phyloP scores from a whole-genome alignment of 2,113 vertebrate species.

The Planiliza haematocheilus region DNA sequence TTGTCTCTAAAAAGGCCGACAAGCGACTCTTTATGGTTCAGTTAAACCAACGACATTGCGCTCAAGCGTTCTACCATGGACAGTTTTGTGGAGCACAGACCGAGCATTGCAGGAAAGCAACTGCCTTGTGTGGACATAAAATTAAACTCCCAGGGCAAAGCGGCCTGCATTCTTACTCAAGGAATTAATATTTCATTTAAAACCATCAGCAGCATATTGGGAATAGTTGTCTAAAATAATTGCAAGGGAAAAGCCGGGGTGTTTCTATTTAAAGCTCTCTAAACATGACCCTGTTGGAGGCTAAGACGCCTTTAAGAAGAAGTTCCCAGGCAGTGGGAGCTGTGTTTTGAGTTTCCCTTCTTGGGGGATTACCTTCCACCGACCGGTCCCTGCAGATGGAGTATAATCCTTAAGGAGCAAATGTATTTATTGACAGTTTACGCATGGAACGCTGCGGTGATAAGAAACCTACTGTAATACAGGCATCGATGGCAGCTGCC shows the following conservation, averaged over 20 bases:
- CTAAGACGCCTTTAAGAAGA: slow-evolving; percentile 38
- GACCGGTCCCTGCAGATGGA: slow-evolving; percentile 51
- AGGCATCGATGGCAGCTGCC: slow-evolving; percentile 21
- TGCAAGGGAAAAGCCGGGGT: slow-evolving; percentile 56
- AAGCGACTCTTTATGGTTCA: neutral
- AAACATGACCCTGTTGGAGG: slow-evolving; percentile 74
- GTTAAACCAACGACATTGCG: slow-evolving; percentile 2
- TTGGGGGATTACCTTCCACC: slow-evolving; percentile 49
- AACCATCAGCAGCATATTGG: slow-evolving; percentile 67
- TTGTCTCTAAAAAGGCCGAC: neutral
- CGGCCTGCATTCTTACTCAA: slow-evolving; percentile 61
- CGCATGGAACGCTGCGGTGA: slow-evolving; percentile 4
- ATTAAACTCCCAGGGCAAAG: slow-evolving; percentile 64
- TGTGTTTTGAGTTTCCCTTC: slow-evolving; percentile 38
- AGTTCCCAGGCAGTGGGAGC: slow-evolving; percentile 59
- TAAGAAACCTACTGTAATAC: slow-evolving; percentile 24
- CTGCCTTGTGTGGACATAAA: slow-evolving; percentile 55
- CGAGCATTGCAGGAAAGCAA: slow-evolving; percentile 44
- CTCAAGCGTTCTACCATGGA: neutral
- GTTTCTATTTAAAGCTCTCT: slow-evolving; percentile 75
- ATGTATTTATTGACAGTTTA: slow-evolving; percentile 36
- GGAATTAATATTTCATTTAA: slow-evolving; percentile 77
- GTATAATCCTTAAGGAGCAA: slow-evolving; percentile 27
- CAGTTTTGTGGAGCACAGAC: slow-evolving; percentile 14
- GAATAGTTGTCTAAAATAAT: slow-evolving; percentile 74